phyloP scores from a whole-genome alignment of 1,140 invertebrate genomes.

The Chrysomallon squamiferum region DNA sequence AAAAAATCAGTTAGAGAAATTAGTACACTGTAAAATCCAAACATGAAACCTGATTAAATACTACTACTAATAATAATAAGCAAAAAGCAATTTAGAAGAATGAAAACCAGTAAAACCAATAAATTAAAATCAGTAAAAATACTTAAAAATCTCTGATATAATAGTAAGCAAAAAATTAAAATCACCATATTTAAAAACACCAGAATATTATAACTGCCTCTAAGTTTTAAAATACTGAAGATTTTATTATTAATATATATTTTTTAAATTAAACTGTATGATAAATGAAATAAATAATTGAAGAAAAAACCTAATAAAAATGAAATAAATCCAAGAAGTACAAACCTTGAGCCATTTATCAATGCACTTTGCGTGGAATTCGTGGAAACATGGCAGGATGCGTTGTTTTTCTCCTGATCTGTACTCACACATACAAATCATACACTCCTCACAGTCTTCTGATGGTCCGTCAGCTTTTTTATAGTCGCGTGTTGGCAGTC shows the following conservation, averaged over 20 bases:
- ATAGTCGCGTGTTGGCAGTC: slow-evolving; percentile 31
- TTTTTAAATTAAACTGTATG: too few species aligned
- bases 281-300: too few species aligned
- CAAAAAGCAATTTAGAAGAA: not conserved
- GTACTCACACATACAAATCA: slow-evolving; percentile 44
- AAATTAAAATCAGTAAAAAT: too few species aligned
- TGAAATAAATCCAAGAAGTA: too few species aligned
- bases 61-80: not conserved
- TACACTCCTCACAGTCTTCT: slow-evolving; percentile 22
- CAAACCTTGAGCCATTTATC: slow-evolving; percentile 45
- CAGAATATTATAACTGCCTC: too few species aligned
- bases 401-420: slow-evolving; percentile 25
- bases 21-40: not conserved
- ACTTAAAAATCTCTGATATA: too few species aligned
- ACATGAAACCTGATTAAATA: not conserved
- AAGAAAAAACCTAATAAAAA: too few species aligned
- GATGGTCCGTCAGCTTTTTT: slow-evolving; percentile 11
- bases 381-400: slow-evolving; percentile 43
- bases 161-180: too few species aligned
- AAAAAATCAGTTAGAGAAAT: not conserved
- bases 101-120: too few species aligned
- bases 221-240: too few species aligned
- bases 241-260: too few species aligned
- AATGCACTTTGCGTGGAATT: slow-evolving; percentile 37
- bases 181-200: too few species aligned